These are phyloP conservation scores for Julus scandinavius DNA, from an alignment of 2,888 invertebrate genomes.

Conservation along the genomic window DNA sequence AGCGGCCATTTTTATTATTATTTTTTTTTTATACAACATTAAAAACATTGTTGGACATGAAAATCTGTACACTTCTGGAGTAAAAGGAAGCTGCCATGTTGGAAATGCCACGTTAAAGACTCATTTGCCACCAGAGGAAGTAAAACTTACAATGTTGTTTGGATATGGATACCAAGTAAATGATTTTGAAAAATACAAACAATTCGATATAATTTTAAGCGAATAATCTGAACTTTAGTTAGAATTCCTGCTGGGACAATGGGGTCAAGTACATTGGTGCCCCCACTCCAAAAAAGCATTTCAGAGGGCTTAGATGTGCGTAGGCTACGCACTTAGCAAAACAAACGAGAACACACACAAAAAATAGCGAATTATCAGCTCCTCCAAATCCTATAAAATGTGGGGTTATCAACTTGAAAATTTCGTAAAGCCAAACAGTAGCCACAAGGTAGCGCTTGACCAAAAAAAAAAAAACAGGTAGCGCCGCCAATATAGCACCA, in stretches of 20 bases:
- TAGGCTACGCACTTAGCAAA: neutral
- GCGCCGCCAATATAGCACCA: neutral
- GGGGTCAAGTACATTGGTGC: neutral
- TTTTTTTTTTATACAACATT: no score
- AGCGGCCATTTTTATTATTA: no score
- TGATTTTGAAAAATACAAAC: no score
- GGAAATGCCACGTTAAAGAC: no score
- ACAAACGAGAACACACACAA: neutral
- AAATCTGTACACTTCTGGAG: no score
- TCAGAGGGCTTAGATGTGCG: neutral
- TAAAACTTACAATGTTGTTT: no score
- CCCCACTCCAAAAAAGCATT: conserved; percentile 22
- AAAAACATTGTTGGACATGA: no score
- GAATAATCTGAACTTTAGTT: neutral
- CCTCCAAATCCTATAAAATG: neutral
- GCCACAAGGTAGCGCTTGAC: conserved; percentile 13
- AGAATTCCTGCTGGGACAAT: neutral
- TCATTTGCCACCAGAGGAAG: no score
- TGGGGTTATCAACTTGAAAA: conserved; percentile 5
- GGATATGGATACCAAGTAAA: no score
- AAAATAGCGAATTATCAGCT: neutral
- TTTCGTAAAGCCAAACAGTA: neutral
- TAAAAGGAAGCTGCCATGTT: no score
- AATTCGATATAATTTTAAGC: neutral
- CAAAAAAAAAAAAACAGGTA: conserved; percentile 19